Evolutionary conservation across 2,113 vertebrate genomes (phyloP).

Genomic region (Mandrillus leucophaeus): DNA sequence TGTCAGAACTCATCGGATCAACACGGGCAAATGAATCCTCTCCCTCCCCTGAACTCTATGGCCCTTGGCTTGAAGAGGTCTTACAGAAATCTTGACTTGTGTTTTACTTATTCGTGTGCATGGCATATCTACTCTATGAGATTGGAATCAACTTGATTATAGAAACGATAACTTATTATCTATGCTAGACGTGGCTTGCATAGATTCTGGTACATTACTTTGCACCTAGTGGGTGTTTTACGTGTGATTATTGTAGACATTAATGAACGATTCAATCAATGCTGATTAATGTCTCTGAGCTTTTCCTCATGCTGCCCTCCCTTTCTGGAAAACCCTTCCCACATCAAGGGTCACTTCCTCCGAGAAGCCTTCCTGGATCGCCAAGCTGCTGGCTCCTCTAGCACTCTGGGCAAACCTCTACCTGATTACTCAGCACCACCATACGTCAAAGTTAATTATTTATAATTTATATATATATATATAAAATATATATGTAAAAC

Average conservation of each 20-base stretch:
- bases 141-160: neutral
- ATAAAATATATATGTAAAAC: too few species aligned
- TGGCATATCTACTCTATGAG: neutral
- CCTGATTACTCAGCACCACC: neutral
- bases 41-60: neutral
- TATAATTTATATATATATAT: neutral
- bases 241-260: neutral
- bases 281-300: neutral
- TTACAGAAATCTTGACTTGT: conserved; percentile 21
- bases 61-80: neutral
- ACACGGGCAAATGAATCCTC: neutral
- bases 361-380: neutral
- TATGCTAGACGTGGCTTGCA: neutral
- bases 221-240: too few species aligned
- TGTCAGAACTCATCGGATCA: neutral
- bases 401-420: neutral
- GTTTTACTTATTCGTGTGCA: neutral
- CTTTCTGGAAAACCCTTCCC: too few species aligned
- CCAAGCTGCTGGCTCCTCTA: neutral
- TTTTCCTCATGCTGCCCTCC: neutral
- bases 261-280: neutral
- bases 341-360: neutral
- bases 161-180: neutral
- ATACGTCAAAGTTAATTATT: neutral
- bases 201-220: too few species aligned